Evolutionary conservation across 2,888 invertebrate genomes (phyloP).

Genomic region (Pristionchus japonicus): DNA sequence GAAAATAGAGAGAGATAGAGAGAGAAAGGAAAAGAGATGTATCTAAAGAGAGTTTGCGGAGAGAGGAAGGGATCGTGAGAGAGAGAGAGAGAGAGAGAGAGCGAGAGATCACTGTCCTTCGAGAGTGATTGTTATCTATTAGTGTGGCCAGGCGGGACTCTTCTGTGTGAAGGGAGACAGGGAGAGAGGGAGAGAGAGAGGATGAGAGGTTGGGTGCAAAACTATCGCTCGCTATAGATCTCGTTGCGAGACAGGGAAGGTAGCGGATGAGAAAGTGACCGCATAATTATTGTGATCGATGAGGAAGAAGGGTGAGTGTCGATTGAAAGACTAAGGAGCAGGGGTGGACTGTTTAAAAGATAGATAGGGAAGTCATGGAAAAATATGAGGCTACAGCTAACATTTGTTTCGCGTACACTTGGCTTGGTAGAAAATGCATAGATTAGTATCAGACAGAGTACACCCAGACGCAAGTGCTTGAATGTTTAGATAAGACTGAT

Average conservation of each 20-base stretch:
- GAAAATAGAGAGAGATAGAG: neutral
- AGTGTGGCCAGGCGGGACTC: neutral
- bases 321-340: too few relatives aligned
- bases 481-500: neutral
- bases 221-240: neutral
- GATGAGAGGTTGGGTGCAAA: neutral
- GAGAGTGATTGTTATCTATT: conserved; percentile 26
- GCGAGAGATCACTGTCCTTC: conserved; percentile 14
- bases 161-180: neutral
- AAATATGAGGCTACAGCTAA: too few relatives aligned
- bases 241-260: neutral
- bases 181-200: neutral
- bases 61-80: neutral
- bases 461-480: neutral
- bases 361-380: too few relatives aligned
- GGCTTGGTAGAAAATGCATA: neutral
- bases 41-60: neutral
- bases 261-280: neutral
- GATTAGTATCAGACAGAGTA: neutral
- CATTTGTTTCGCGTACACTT: too few relatives aligned
- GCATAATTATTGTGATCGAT: neutral
- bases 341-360: too few relatives aligned
- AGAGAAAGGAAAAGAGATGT: neutral
- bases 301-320: neutral
- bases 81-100: too few relatives aligned